Conservation (phyloP, 1,140 invertebrate species). For the Drosophila takahashii region DNA sequence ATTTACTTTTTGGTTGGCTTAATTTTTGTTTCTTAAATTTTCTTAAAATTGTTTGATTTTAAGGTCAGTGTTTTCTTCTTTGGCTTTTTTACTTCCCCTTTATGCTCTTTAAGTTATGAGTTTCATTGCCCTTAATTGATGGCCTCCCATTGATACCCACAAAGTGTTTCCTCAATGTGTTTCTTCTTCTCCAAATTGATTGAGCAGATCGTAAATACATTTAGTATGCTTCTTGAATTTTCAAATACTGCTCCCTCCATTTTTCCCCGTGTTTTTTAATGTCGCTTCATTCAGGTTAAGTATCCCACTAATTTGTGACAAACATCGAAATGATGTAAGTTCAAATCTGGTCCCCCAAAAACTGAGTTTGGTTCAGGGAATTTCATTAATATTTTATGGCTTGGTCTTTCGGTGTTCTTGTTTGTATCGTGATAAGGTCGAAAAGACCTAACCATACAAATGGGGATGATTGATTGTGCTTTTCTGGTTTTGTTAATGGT, state of each 20-base stretch:
- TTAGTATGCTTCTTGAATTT: slow-evolving; percentile 29
- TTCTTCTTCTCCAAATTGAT: slow-evolving; percentile 20
- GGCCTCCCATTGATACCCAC: too few species aligned
- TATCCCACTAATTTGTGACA: slow-evolving; percentile 39
- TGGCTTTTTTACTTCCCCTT: neutral
- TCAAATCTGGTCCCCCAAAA: slow-evolving; percentile 1
- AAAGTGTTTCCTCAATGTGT: too few species aligned
- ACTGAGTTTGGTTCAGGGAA: neutral
- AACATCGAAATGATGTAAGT: slow-evolving; percentile 22
- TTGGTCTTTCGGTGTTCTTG: slow-evolving; percentile 2
- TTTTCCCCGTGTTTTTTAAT: neutral
- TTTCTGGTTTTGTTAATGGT: slow-evolving; percentile 44
- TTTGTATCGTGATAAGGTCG: slow-evolving; percentile 30
- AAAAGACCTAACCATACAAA: slow-evolving; percentile 32
- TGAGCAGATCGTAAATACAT: slow-evolving; percentile 35
- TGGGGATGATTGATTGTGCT: slow-evolving; percentile 42
- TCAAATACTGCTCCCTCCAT: slow-evolving; percentile 11
- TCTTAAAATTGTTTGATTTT: neutral
- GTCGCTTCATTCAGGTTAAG: slow-evolving; percentile 12
- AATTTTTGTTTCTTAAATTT: slow-evolving; percentile 53
- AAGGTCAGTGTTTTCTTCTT: neutral
- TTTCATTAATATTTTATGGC: slow-evolving; percentile 35
- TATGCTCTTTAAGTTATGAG: slow-evolving; percentile 17
- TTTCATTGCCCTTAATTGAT: too few species aligned
- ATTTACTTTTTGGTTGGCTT: slow-evolving; percentile 64